phyloP scores from a whole-genome alignment of 2,113 vertebrate species.

The Ictidomys tridecemlineatus region DNA sequence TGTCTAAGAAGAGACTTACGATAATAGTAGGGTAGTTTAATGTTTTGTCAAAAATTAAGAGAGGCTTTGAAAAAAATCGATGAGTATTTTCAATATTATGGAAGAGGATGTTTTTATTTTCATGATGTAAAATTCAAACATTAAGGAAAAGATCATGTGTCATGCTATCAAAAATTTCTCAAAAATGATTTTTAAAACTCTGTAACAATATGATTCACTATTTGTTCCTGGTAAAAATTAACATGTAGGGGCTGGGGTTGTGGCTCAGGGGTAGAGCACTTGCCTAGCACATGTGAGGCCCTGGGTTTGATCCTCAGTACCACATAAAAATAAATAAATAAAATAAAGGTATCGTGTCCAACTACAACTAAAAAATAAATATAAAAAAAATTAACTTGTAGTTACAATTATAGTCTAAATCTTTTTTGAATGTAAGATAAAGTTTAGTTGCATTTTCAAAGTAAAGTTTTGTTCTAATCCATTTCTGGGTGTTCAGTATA shows the following conservation, averaged over 20 bases:
- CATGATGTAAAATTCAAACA: not conserved
- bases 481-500: not conserved
- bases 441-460: conserved; percentile 12
- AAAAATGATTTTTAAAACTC: not conserved
- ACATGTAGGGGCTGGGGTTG: not conserved
- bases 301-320: no score
- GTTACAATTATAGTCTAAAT: not conserved
- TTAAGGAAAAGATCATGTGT: not conserved
- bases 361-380: no score
- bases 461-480: not conserved
- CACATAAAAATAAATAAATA: no score
- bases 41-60: not conserved
- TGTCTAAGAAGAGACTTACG: not conserved
- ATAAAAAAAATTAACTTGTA: not conserved
- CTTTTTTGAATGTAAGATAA: not conserved
- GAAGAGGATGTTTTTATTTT: not conserved
- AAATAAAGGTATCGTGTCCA: no score
- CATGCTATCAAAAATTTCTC: not conserved
- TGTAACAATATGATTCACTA: no score
- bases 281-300: no score
- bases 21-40: not conserved
- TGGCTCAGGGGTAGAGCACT: no score
- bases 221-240: no score
- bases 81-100: not conserved
- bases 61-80: not conserved